These are phyloP conservation scores for Sterrhoptilus dennistouni DNA, from an alignment of 2,113 vertebrate genomes.

Conservation along the genomic window DNA sequence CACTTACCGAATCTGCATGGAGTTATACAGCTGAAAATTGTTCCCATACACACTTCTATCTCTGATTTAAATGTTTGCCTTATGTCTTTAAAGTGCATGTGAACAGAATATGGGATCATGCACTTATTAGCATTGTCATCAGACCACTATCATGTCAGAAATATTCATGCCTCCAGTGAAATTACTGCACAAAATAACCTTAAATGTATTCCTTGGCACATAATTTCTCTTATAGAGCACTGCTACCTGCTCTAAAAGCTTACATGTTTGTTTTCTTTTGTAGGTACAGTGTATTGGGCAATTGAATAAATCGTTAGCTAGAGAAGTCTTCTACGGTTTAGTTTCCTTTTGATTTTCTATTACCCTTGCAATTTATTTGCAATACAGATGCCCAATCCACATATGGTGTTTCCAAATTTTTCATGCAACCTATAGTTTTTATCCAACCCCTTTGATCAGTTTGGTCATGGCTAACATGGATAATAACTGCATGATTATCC, in stretches of 20 bases:
- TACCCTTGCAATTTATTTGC: not conserved
- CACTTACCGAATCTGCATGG: not conserved
- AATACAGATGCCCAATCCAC: not conserved
- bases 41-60: constrained; percentile 12
- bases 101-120: not conserved
- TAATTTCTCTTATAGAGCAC: not conserved
- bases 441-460: not conserved
- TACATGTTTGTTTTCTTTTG: not conserved
- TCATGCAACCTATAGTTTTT: not conserved
- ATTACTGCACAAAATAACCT: not conserved
- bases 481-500: not conserved
- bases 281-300: not conserved
- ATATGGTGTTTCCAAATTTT: not conserved
- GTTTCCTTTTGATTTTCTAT: not conserved
- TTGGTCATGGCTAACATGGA: not conserved
- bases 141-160: not conserved
- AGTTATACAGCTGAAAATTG: constrained; percentile 31
- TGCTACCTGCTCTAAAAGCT: not conserved
- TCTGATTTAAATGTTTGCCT: constrained; percentile 50
- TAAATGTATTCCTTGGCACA: not conserved
- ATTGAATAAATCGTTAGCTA: not conserved
- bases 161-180: not conserved
- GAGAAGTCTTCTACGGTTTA: not conserved
- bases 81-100: not conserved
- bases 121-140: not conserved